A percentile compares a stretch with the other conserved stretches of the same genome.
phyloP scores from a whole-genome alignment of 2,797 vertebrate species.

The Perodicticus potto region DNA sequence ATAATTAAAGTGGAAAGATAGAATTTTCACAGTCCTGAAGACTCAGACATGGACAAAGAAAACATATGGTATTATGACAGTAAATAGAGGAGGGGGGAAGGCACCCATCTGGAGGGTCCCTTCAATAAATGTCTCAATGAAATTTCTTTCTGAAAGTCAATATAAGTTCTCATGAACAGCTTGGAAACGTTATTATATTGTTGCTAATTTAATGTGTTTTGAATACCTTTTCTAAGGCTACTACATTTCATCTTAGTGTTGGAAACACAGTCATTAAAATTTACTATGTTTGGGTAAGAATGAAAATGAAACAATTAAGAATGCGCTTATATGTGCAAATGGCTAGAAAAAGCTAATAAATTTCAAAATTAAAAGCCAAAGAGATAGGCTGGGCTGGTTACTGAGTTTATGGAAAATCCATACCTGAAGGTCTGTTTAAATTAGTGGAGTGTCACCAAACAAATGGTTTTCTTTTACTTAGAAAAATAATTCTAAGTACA shows the following conservation, averaged over 20 bases:
- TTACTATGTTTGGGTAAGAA: slow-evolving; percentile 87
- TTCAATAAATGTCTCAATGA: slow-evolving; percentile 74
- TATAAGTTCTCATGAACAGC: slow-evolving; percentile 83
- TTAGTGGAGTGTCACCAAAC: slow-evolving; percentile 78
- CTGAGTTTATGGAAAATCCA: slow-evolving; percentile 88
- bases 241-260: slow-evolving; percentile 81
- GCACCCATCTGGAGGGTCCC: slow-evolving; percentile 48
- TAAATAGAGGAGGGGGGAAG: neutral
- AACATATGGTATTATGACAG: slow-evolving; percentile 71
- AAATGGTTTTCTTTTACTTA: slow-evolving; percentile 81
- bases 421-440: slow-evolving; percentile 86
- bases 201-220: slow-evolving; percentile 85
- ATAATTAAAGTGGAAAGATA: slow-evolving; percentile 86
- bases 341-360: slow-evolving; percentile 86
- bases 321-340: slow-evolving; percentile 85
- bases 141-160: slow-evolving; percentile 82
- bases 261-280: slow-evolving; percentile 85
- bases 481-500: slow-evolving; percentile 74
- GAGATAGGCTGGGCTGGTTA: slow-evolving; percentile 83
- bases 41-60: slow-evolving; percentile 72
- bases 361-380: slow-evolving; percentile 88
- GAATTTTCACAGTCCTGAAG: slow-evolving; percentile 80
- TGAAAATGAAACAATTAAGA: slow-evolving; percentile 90
- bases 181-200: slow-evolving; percentile 84
- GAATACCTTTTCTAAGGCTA: slow-evolving; percentile 84